Conservation (phyloP, 2,797 vertebrate genomes). For the Bucorvus abyssinicus region DNA sequence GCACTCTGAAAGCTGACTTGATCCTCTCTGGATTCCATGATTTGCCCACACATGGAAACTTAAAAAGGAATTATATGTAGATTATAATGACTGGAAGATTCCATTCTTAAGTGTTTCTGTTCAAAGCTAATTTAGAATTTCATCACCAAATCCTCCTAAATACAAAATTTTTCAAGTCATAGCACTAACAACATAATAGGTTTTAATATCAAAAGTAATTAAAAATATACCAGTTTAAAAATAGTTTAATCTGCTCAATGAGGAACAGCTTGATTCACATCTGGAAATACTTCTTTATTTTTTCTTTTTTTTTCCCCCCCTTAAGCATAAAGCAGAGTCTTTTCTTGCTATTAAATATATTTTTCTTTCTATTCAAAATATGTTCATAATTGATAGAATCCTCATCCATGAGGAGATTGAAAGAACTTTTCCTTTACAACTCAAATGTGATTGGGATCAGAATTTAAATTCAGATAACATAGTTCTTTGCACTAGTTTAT, state of each 20-base stretch:
- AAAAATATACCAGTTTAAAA: neutral
- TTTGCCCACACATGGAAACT: neutral
- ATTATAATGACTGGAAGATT: neutral
- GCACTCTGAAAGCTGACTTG: neutral
- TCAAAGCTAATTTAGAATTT: neutral
- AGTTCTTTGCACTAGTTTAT: neutral
- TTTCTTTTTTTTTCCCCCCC: no score
- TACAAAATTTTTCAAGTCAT: neutral
- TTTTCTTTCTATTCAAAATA: neutral
- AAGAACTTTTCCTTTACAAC: neutral
- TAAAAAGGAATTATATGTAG: neutral
- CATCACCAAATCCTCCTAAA: neutral
- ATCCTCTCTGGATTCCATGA: neutral
- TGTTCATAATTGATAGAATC: neutral
- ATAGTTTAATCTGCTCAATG: neutral
- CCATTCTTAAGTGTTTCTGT: neutral
- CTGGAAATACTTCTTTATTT: neutral
- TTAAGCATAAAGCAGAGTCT: neutral
- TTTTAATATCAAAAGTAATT: neutral
- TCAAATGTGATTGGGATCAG: neutral
- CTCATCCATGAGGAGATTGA: neutral
- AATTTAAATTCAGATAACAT: neutral
- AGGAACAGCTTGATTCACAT: neutral
- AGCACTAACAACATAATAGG: neutral
- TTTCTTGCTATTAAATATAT: neutral